Percentiles rank a stretch among this genome's conserved stretches.
These are phyloP conservation scores for Heteromurus nitidus DNA, from an alignment of 2,888 invertebrate genomes.

Conservation along the genomic window DNA sequence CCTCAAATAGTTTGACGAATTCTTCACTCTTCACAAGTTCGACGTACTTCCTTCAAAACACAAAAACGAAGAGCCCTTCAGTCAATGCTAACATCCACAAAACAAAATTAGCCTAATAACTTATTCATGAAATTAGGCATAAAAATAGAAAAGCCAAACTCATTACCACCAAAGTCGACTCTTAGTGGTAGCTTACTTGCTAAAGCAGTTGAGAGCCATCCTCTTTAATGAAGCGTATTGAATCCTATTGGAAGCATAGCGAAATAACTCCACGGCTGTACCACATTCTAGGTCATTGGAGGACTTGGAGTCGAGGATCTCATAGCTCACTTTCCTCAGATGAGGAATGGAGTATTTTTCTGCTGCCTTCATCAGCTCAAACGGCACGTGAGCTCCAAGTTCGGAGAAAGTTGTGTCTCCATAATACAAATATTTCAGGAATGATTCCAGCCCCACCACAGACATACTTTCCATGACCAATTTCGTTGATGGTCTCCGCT, in stretches of 20 bases:
- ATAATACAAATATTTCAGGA: constrained; percentile 57
- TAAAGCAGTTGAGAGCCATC: constrained; percentile 35
- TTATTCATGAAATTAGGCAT: background rate
- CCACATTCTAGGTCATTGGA: constrained; percentile 30
- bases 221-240: constrained; percentile 25
- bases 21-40: constrained; percentile 43
- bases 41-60: constrained; percentile 30
- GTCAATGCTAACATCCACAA: too few relatives aligned
- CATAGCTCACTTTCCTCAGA: constrained; percentile 30
- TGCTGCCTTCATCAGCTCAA: constrained; percentile 31
- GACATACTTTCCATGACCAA: constrained; percentile 51
- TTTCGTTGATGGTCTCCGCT: constrained; percentile 6
- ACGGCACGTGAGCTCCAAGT: constrained; percentile 27
- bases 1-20: constrained; percentile 50
- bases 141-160: background rate
- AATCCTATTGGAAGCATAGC: background rate
- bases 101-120: too few relatives aligned
- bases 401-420: constrained; percentile 42
- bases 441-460: constrained; percentile 50
- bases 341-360: constrained; percentile 51
- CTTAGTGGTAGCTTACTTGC: constrained; percentile 30
- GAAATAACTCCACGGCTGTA: constrained; percentile 40
- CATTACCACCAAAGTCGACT: background rate
- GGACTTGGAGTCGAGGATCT: constrained; percentile 28
- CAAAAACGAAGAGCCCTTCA: too few relatives aligned